A percentile compares a stretch with the other conserved stretches of the same genome.
phyloP scores from a whole-genome alignment of 1,140 invertebrate species.

The Cyclina sinensis region DNA sequence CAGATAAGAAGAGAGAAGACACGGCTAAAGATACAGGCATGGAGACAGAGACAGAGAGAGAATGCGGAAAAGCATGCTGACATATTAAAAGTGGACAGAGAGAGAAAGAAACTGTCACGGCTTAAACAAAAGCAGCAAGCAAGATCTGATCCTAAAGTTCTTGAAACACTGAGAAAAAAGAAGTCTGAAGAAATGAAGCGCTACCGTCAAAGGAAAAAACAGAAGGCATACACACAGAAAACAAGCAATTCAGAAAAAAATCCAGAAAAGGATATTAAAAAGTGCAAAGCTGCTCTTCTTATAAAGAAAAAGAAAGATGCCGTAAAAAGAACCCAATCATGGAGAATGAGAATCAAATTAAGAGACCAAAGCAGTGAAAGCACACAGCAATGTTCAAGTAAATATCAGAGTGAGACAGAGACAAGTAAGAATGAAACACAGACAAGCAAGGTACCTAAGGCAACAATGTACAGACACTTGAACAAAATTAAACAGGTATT shows the following conservation, averaged over 20 bases:
- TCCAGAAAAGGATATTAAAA: neutral
- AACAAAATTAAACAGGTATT: neutral
- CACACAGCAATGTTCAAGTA: neutral
- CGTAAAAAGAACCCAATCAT: neutral
- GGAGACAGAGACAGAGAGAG: too few species aligned
- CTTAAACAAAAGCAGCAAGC: too few species aligned
- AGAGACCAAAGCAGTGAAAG: neutral
- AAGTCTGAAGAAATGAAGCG: neutral
- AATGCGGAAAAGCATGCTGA: too few species aligned
- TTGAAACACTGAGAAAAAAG: neutral
- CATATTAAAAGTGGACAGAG: too few species aligned
- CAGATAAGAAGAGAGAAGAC: too few species aligned
- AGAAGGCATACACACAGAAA: neutral
- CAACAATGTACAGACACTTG: neutral
- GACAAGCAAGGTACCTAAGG: neutral
- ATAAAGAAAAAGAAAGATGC: neutral
- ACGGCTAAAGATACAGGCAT: too few species aligned
- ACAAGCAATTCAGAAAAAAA: too few species aligned
- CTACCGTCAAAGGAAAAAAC: neutral
- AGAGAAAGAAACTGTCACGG: too few species aligned
- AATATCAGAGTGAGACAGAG: neutral
- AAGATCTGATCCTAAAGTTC: too few species aligned
- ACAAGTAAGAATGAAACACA: neutral
- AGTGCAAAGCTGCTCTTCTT: neutral
- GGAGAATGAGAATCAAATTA: neutral